Evolutionary conservation across 53 echinoderm and acorn worm genomes (phyloP), one percentile per base, ranked within the genome.

Genomic region (Echinometra lucunter): DNA sequence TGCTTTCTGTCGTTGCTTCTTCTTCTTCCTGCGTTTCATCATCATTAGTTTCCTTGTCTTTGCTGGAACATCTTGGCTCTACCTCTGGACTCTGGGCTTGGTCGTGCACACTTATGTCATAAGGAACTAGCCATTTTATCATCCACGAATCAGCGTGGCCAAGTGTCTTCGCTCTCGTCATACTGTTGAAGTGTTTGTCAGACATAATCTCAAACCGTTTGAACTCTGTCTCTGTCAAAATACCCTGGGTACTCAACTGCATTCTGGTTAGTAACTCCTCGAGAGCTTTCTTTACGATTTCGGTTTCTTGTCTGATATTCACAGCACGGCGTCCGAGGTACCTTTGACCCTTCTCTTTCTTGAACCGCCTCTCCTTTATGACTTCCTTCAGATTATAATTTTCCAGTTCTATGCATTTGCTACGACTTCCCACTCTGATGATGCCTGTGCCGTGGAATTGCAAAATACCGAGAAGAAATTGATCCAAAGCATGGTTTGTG

Each of bases 401-500:
- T 78, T 98, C 95, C 69, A 99, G 35, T 45, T 91, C 92, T 60
- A 96, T 96, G 94, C 98, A 98, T 45, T 94, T 94, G 89, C 99
- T 99, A 37, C 98, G 96, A 13, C 97, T 95, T 34, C 99, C 98
- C n/a, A 97, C 96, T 70, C 99, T 95, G 9, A 99, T 96, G 47
- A 99, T 93, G 16, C 96, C 96, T 66, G 92, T 88, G 17, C 78
- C 94, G 25, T 93, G 94, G 56, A 99, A 99, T 58, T 92, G 40
- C 17, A 95, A 40, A 30, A 98, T 96, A 11, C 99, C 99, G 66
- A 98, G 97, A 13, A 99, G 94, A 93, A 99, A 99, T 87, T 99
- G 99, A 78, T 99, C 99, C 10, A 99, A 95, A 1, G 99, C 99
- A 69, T 98, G 98, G 60, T 97, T 98, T 53, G 98, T 98, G 80